Base-by-base conservation (phyloP, 2,888 invertebrate genomes). In the Catocala nupta region DNA sequence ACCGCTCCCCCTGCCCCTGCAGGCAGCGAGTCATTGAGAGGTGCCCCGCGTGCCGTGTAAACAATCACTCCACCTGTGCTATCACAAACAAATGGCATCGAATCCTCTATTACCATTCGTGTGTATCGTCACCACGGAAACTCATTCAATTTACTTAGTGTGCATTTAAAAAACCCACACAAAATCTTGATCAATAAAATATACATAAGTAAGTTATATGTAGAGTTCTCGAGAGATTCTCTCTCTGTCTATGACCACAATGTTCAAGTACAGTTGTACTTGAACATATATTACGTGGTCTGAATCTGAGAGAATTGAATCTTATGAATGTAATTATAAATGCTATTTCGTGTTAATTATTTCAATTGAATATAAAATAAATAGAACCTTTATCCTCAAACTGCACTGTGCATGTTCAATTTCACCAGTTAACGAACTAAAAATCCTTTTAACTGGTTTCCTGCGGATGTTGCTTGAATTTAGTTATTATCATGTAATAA, bases 41-140 rank as follows among this genome's bases (percentile, higher is more conserved):
- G 80, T 81, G 81, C 79, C 83, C 76, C 80, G 81, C 81, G 75
- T 75, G 78, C 81, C 83, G 75, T 88, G 87, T 89, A 90, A 92
- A 91, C 89, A 91, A 87, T 85, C 81, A 77, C 73, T 85, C 77
- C 90, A 91, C 91, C 90, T 90, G 90, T 89, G 82, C 81, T 80
- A 81, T 81, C 75, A 74, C 68, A 69, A 71, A 64, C 60, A 64
- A 65, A 69, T 71, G 66, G 65, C 74, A 70, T 51, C 60, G 51
- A 67, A 65, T 64, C 44, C 57, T 68, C 70, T 70, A 63, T 61
- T 57, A 57, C 55, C 58, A 66, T 53, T 55, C 34, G 11, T 16
- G 43, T 52, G 48, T 54, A 52, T 50, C 25, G 11, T 39, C 44
- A 33, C 36, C 11, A 42, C 34, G 25, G 9, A 56, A 50, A 45